These are phyloP conservation scores for Megaleporinus macrocephalus DNA, from an alignment of 2,113 vertebrate species.

Conservation along the genomic window DNA sequence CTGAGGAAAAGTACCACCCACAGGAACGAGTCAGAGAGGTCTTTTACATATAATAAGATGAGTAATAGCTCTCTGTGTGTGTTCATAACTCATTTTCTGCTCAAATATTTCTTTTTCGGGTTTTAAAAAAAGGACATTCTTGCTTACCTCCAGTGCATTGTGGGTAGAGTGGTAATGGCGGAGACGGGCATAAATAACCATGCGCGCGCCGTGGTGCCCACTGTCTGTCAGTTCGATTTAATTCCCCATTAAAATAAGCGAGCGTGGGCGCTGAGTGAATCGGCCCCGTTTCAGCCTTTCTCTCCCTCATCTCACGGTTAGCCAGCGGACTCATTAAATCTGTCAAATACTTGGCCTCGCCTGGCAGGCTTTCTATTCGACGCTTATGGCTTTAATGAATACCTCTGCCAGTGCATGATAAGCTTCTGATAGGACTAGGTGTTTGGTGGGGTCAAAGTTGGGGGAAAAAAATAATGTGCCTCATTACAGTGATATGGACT, in stretches of 20 bases:
- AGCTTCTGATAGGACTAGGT: slow-evolving; percentile 32
- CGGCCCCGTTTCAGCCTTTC: slow-evolving; percentile 21
- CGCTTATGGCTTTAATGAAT: slow-evolving; percentile 55
- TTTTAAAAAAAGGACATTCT: too few relatives aligned
- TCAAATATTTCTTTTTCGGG: not conserved
- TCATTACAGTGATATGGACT: slow-evolving; percentile 13
- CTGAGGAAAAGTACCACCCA: too few relatives aligned
- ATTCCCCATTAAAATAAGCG: slow-evolving; percentile 53
- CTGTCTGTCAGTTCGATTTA: slow-evolving; percentile 47
- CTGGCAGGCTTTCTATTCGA: slow-evolving; percentile 34
- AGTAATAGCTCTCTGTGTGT: not conserved
- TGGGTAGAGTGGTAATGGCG: slow-evolving; percentile 20
- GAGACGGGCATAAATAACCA: slow-evolving; percentile 25
- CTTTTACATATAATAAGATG: too few relatives aligned
- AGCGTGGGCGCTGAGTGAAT: slow-evolving; percentile 38
- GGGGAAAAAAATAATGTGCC: slow-evolving; percentile 33
- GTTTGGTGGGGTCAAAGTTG: slow-evolving; percentile 41
- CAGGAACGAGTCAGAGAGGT: too few relatives aligned
- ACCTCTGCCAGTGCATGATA: slow-evolving; percentile 35
- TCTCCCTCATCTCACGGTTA: slow-evolving; percentile 37
- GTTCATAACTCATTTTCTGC: not conserved
- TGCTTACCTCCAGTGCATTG: not conserved
- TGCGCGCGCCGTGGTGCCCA: slow-evolving; percentile 10
- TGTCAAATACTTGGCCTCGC: slow-evolving; percentile 41
- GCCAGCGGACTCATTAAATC: slow-evolving; percentile 53